phyloP scores from a whole-genome alignment of 2,113 vertebrate species.

The Holacanthus passer region DNA sequence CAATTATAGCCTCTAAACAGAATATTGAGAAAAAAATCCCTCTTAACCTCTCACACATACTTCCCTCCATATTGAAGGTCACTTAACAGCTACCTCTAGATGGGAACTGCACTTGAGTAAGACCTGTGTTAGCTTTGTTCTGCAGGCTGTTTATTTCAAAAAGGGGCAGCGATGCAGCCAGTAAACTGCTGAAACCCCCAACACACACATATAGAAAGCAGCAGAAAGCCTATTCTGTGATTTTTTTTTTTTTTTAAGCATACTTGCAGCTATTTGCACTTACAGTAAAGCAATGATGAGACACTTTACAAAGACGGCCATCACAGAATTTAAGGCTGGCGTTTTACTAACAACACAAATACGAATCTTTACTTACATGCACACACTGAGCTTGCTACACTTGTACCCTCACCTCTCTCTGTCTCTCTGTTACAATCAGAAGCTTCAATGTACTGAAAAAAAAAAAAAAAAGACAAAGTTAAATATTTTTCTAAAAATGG shows the following conservation, averaged over 20 bases:
- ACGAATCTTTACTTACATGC: slow-evolving; percentile 22
- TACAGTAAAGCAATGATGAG: slow-evolving; percentile 60
- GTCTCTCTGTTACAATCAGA: slow-evolving; percentile 78
- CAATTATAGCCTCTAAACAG: background rate
- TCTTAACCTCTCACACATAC: slow-evolving; percentile 7
- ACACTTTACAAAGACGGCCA: slow-evolving; percentile 69
- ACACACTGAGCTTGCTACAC: slow-evolving; percentile 37
- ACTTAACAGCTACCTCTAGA: slow-evolving; percentile 73
- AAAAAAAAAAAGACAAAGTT: slow-evolving; percentile 57
- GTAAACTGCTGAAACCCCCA: slow-evolving; percentile 38
- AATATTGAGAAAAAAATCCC: slow-evolving; percentile 27
- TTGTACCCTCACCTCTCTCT: slow-evolving; percentile 54
- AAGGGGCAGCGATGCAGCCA: slow-evolving; percentile 14
- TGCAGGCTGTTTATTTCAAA: slow-evolving; percentile 45
- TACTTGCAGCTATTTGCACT: slow-evolving; percentile 75
- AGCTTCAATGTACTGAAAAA: slow-evolving; percentile 63
- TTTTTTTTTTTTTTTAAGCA: slow-evolving; percentile 16
- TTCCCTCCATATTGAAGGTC: slow-evolving; percentile 50
- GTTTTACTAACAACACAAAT: slow-evolving; percentile 51
- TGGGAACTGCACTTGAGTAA: slow-evolving; percentile 56
- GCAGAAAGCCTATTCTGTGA: slow-evolving; percentile 43
- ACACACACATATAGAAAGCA: slow-evolving; percentile 33
- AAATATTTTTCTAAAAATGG: slow-evolving; percentile 82
- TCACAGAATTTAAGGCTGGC: slow-evolving; percentile 55
- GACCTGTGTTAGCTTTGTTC: slow-evolving; percentile 49